Percentiles rank a stretch among this genome's conserved stretches.
Evolutionary conservation across 2,113 vertebrate genomes (phyloP).

Genomic region (Phoxinus phoxinus): DNA sequence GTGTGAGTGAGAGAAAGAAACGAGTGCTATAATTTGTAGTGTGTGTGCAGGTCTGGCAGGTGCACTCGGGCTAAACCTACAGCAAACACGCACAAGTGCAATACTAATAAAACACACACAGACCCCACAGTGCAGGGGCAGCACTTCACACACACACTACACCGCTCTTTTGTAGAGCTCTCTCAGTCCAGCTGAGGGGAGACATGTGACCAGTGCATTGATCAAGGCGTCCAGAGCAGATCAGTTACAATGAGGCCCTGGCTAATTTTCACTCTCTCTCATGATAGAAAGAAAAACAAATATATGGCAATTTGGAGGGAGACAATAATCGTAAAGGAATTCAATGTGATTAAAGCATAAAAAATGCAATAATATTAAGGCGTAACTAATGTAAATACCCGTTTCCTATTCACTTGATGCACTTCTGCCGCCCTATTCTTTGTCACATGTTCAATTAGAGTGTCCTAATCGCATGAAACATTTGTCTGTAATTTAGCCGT

Average conservation of each 20-base stretch:
- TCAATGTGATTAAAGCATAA: not conserved
- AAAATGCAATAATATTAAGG: not conserved
- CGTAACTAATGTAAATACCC: not conserved
- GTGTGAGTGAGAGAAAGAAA: not conserved
- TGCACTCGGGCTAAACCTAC: slow-evolving; percentile 38
- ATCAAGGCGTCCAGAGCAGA: slow-evolving; percentile 1
- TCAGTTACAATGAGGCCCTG: slow-evolving; percentile 10
- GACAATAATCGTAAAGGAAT: not conserved
- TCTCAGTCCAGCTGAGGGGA: slow-evolving; percentile 6
- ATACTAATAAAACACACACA: slow-evolving; percentile 30
- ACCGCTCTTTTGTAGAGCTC: not conserved
- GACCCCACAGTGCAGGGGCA: not conserved
- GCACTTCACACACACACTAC: slow-evolving; percentile 31
- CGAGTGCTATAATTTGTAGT: slow-evolving; percentile 39
- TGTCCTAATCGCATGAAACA: slow-evolving; percentile 42
- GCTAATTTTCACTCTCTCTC: not conserved
- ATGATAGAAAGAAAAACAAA: not conserved
- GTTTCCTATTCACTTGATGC: slow-evolving; percentile 22
- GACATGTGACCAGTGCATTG: slow-evolving; percentile 23
- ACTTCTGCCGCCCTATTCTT: not conserved
- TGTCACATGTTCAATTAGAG: slow-evolving; percentile 49
- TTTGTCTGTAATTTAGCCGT: slow-evolving; percentile 71
- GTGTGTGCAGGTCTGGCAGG: slow-evolving; percentile 44
- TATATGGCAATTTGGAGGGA: not conserved
- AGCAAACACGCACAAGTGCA: slow-evolving; percentile 39